Percentiles rank a stretch among this genome's conserved stretches.
These are phyloP conservation scores for Harpegnathos saltator DNA, from an alignment of 1,140 invertebrate genomes.

Conservation along the genomic window DNA sequence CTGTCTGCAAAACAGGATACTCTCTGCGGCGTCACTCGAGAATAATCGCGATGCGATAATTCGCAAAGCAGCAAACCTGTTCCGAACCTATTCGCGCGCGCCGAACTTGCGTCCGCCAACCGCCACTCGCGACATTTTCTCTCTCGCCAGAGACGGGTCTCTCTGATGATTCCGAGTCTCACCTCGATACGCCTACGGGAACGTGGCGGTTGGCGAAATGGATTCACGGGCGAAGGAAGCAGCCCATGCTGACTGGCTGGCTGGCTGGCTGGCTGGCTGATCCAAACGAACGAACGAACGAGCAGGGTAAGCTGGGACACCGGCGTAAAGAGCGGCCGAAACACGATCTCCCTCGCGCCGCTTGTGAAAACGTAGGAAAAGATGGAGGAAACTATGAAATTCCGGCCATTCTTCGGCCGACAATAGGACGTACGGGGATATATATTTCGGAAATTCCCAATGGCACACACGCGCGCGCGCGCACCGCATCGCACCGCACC, in stretches of 20 bases:
- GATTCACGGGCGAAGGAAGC: slow-evolving; percentile 21
- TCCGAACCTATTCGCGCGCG: no score
- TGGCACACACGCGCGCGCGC: slow-evolving; percentile 70
- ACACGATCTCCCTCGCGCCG: slow-evolving; percentile 73
- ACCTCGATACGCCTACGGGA: neutral
- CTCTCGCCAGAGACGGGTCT: neutral
- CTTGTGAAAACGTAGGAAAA: slow-evolving; percentile 72
- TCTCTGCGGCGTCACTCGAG: no score
- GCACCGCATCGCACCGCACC: no score
- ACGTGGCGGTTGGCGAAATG: slow-evolving; percentile 8
- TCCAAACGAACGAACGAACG: no score
- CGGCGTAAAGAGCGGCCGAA: slow-evolving; percentile 67
- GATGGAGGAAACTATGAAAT: slow-evolving; percentile 80
- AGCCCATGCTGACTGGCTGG: neutral
- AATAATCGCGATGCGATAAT: no score
- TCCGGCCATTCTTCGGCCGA: slow-evolving; percentile 79
- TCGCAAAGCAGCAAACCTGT: no score
- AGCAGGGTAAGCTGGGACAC: neutral
- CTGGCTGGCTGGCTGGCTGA: no score
- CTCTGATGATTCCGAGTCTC: neutral
- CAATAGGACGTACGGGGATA: slow-evolving; percentile 77
- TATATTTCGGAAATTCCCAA: slow-evolving; percentile 77
- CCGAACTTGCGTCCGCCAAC: no score
- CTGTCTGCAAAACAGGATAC: no score
- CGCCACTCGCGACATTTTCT: slow-evolving; percentile 14